phyloP scores from a whole-genome alignment of 2,888 invertebrate genomes.

The Nymphalis c-album region DNA sequence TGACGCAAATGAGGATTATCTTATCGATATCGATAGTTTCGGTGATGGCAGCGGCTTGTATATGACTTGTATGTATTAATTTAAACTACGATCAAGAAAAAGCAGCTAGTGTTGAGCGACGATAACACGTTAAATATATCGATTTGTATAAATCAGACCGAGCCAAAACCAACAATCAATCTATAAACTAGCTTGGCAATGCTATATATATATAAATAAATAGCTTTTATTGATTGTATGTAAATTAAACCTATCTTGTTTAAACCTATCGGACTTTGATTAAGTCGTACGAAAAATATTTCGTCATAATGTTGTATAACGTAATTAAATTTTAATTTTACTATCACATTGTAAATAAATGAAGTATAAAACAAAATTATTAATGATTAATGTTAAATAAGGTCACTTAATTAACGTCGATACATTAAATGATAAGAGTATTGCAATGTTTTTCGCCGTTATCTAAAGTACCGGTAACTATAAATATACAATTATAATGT shows the following conservation, averaged over 20 bases:
- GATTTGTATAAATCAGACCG: background rate
- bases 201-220: conserved; percentile 14
- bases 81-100: background rate
- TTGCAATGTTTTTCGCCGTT: conserved; percentile 40
- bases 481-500: conserved; percentile 33
- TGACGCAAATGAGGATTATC: conserved; percentile 50
- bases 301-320: background rate
- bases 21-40: conserved; percentile 42
- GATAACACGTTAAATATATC: background rate
- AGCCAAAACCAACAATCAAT: conserved; percentile 24
- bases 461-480: conserved; percentile 27
- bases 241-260: background rate
- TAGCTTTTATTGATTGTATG: conserved; percentile 13
- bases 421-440: conserved; percentile 27
- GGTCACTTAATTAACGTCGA: conserved; percentile 35
- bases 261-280: background rate
- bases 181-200: conserved; percentile 13
- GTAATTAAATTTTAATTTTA: too few species aligned
- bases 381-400: conserved; percentile 8
- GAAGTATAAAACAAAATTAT: background rate
- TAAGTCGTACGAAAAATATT: background rate
- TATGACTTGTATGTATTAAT: conserved; percentile 17
- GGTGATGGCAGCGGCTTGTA: conserved; percentile 37
- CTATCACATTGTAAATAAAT: background rate
- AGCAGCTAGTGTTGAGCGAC: background rate